Evolutionary conservation across 2,888 invertebrate genomes (phyloP).

Genomic region (Lycocerus yunnanus): DNA sequence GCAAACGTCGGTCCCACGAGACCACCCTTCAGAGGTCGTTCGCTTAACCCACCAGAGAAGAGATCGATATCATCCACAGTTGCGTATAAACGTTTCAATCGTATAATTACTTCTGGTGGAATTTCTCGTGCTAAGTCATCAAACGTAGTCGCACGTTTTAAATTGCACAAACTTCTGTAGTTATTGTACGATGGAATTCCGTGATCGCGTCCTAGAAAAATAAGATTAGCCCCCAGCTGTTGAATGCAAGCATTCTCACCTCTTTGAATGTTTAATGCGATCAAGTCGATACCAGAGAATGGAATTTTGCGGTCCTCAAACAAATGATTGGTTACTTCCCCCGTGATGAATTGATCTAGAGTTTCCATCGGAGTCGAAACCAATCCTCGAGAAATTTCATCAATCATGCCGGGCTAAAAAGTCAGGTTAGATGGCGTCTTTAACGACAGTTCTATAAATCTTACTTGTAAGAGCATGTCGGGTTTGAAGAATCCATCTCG

Average conservation of each 20-base stretch:
- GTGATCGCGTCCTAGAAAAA: slow-evolving; percentile 72
- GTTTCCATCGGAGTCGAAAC: slow-evolving; percentile 92
- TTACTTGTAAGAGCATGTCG: slow-evolving; percentile 75
- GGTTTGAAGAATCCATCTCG: slow-evolving; percentile 91
- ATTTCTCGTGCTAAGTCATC: slow-evolving; percentile 88
- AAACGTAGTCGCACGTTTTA: slow-evolving; percentile 82
- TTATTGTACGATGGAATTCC: slow-evolving; percentile 89
- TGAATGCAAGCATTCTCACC: slow-evolving; percentile 44
- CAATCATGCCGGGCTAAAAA: slow-evolving; percentile 73
- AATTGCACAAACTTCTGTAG: slow-evolving; percentile 87
- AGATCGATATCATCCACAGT: slow-evolving; percentile 95
- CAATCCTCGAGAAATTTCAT: slow-evolving; percentile 84
- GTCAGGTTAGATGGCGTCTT: background rate
- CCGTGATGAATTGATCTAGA: slow-evolving; percentile 90
- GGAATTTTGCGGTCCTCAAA: slow-evolving; percentile 89
- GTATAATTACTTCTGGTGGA: slow-evolving; percentile 79
- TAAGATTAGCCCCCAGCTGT: background rate
- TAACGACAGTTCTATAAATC: slow-evolving; percentile 32
- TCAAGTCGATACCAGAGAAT: slow-evolving; percentile 89
- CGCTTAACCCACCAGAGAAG: slow-evolving; percentile 94
- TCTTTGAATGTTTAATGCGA: slow-evolving; percentile 89
- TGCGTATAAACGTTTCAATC: slow-evolving; percentile 79
- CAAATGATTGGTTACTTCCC: slow-evolving; percentile 92
- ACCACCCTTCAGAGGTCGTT: slow-evolving; percentile 85
- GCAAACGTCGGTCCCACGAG: slow-evolving; percentile 94